A percentile compares a stretch with the other conserved stretches of the same genome.
phyloP scores from a whole-genome alignment of 1,140 invertebrate species.

The Hylaeus anthracinus region DNA sequence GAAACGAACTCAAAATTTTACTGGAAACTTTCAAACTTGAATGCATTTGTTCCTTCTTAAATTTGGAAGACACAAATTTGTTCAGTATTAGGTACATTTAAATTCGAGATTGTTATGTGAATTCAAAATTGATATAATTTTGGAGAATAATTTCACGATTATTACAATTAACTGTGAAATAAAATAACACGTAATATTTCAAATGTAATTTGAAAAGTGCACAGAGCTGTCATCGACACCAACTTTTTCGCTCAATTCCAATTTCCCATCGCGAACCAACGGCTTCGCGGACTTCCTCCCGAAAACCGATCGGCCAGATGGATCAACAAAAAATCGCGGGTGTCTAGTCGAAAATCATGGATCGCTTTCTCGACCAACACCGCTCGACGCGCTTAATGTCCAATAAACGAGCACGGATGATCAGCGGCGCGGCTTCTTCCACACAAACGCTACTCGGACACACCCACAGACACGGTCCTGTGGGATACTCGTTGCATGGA shows the following conservation, averaged over 20 bases:
- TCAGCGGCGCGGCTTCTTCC: constrained; percentile 30
- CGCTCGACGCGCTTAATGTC: constrained; percentile 19
- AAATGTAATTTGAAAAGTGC: no score
- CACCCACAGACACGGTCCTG: constrained; percentile 7
- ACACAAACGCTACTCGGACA: neutral
- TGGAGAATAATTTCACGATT: no score
- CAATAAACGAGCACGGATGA: constrained; percentile 41
- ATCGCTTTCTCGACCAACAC: constrained; percentile 14
- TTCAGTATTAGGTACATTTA: no score
- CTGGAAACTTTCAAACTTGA: no score
- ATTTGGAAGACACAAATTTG: no score
- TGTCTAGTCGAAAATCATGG: neutral
- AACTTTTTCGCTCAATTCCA: neutral
- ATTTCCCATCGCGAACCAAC: neutral
- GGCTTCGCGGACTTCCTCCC: constrained; percentile 12
- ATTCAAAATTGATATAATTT: no score
- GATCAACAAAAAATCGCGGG: neutral
- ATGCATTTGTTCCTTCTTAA: no score
- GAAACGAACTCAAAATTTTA: no score
- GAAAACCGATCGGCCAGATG: neutral
- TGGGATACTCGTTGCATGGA: constrained; percentile 1
- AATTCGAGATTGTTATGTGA: no score
- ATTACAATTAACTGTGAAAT: no score
- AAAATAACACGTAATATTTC: no score
- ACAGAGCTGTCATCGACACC: no score